These are phyloP conservation scores for Pollenia griseotomentosa DNA, from an alignment of 2,888 invertebrate genomes.

Conservation along the genomic window DNA sequence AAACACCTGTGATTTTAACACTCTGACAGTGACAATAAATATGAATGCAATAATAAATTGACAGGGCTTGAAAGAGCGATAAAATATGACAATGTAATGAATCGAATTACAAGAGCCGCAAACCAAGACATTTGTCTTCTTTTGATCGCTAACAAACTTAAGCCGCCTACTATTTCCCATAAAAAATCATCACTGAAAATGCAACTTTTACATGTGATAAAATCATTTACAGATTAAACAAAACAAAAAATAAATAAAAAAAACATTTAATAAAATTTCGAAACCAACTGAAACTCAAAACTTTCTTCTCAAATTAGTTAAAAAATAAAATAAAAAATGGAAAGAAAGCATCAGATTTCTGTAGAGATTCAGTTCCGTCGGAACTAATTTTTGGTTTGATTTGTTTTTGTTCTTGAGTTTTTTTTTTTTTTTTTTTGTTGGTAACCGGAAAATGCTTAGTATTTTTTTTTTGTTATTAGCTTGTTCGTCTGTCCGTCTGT, in stretches of 20 bases:
- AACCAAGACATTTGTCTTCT: slow-evolving; percentile 13
- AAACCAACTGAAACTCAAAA: slow-evolving; percentile 12
- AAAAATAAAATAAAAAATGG: not conserved
- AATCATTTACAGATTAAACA: slow-evolving; percentile 34
- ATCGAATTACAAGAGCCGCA: slow-evolving; percentile 53
- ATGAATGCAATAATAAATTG: slow-evolving; percentile 42
- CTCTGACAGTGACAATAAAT: not conserved
- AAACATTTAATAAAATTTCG: not conserved
- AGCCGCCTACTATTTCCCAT: slow-evolving; percentile 55
- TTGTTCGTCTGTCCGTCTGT: slow-evolving; percentile 12
- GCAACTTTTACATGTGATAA: slow-evolving; percentile 17
- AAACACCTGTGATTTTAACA: slow-evolving; percentile 50
- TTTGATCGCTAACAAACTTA: slow-evolving; percentile 4
- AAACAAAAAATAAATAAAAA: not conserved
- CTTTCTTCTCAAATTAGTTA: slow-evolving; percentile 24
- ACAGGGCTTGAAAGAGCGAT: slow-evolving; percentile 31
- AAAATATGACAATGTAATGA: slow-evolving; percentile 54
- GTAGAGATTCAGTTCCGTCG: slow-evolving; percentile 60
- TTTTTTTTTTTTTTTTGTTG: slow-evolving; percentile 7
- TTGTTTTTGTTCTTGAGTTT: slow-evolving; percentile 12
- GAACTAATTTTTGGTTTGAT: slow-evolving; percentile 48
- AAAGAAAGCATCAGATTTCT: slow-evolving; percentile 27
- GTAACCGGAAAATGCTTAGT: slow-evolving; percentile 57
- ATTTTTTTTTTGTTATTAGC: slow-evolving; percentile 35
- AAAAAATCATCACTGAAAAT: not conserved